A percentile compares a stretch with the other conserved stretches of the same genome.
These are phyloP conservation scores for Dryobota labecula DNA, from an alignment of 2,888 invertebrate species.

Conservation along the genomic window DNA sequence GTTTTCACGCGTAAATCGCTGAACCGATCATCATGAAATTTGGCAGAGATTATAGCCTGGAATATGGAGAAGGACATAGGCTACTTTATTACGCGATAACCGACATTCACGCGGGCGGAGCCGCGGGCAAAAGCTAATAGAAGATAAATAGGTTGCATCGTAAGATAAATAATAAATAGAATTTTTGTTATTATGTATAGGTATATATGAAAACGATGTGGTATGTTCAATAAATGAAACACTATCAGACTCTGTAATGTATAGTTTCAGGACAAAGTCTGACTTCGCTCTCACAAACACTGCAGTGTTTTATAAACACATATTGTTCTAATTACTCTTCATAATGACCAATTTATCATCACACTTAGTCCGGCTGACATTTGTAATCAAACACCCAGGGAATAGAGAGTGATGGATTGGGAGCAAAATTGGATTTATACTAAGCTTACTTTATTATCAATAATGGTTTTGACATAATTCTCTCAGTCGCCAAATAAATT, in stretches of 20 bases:
- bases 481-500: background rate
- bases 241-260: background rate
- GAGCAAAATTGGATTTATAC: constrained; percentile 34
- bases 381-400: constrained; percentile 40
- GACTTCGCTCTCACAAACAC: constrained; percentile 6
- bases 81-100: too few relatives aligned
- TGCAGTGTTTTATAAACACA: constrained; percentile 3
- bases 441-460: constrained; percentile 16
- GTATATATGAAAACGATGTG: background rate
- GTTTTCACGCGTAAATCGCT: too few relatives aligned
- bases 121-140: too few relatives aligned
- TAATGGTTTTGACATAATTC: background rate
- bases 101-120: too few relatives aligned
- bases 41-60: too few relatives aligned
- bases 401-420: constrained; percentile 42
- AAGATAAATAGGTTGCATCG: too few relatives aligned
- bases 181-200: too few relatives aligned
- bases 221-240: background rate
- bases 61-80: too few relatives aligned
- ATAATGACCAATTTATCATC: constrained; percentile 59
- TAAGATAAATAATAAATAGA: too few relatives aligned
- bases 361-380: constrained; percentile 33
- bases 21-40: too few relatives aligned
- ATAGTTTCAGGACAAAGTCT: background rate
- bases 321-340: constrained; percentile 52